phyloP scores from a whole-genome alignment of 2,797 vertebrate genomes.

The Hephaestus fuliginosus region DNA sequence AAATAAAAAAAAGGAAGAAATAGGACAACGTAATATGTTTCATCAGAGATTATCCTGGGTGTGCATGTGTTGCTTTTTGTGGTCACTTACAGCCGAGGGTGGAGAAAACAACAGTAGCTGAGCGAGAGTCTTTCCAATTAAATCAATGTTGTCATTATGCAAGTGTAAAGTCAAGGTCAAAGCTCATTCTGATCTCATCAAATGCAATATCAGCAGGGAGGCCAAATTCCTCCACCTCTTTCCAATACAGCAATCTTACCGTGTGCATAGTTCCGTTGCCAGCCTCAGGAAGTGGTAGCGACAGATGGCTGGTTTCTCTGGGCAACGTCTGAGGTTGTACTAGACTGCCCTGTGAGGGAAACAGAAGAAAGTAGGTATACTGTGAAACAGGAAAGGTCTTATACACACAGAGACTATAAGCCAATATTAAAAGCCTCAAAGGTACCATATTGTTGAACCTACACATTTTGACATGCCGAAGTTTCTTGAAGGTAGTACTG shows the following conservation, averaged over 20 bases:
- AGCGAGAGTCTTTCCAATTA: not conserved
- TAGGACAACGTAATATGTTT: not conserved
- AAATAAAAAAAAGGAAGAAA: not conserved
- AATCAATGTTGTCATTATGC: not conserved
- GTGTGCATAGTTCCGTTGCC: slow-evolving; percentile 69
- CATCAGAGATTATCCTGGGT: not conserved
- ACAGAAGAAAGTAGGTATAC: slow-evolving; percentile 22
- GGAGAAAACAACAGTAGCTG: not conserved
- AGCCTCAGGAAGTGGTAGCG: slow-evolving; percentile 70
- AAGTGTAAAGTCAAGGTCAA: not conserved
- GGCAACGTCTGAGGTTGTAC: slow-evolving; percentile 72
- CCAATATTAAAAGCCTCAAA: not conserved
- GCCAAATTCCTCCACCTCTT: not conserved
- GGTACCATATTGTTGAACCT: too few species aligned
- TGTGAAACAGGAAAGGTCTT: slow-evolving; percentile 15
- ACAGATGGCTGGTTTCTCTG: slow-evolving; percentile 78
- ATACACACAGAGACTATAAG: not conserved
- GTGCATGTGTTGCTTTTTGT: not conserved
- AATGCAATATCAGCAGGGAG: not conserved
- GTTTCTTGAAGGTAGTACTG: not conserved
- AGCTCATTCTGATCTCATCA: not conserved
- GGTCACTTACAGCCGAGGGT: not conserved
- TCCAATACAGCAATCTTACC: slow-evolving; percentile 58
- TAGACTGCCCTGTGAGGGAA: slow-evolving; percentile 57
- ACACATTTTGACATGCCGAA: not conserved